Conservation (phyloP, 1,140 invertebrate genomes). For the Myzus persicae region DNA sequence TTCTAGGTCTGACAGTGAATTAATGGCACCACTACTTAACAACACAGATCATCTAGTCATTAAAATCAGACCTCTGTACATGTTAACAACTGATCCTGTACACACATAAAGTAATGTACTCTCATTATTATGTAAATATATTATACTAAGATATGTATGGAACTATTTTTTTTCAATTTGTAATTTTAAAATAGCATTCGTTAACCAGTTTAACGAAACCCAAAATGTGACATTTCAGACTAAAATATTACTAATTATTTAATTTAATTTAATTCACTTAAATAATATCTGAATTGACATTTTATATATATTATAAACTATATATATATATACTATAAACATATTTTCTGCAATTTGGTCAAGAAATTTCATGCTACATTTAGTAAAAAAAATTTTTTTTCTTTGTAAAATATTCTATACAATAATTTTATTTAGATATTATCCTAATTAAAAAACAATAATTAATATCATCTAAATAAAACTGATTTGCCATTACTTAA, state of each 20-base stretch:
- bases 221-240: constrained; percentile 42
- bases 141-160: background rate
- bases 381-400: constrained; percentile 6
- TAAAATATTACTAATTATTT: background rate
- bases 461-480: background rate
- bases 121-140: constrained; percentile 42
- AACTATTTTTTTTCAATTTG: constrained; percentile 21
- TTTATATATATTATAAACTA: background rate
- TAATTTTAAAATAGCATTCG: constrained; percentile 44
- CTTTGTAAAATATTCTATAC: constrained; percentile 2
- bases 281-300: background rate
- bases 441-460: background rate
- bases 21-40: constrained; percentile 55
- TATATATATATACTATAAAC: background rate
- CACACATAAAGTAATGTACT: constrained; percentile 32
- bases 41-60: constrained; percentile 50
- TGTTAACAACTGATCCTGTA: constrained; percentile 25
- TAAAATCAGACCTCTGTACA: constrained; percentile 56
- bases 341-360: constrained; percentile 10
- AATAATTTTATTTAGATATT: background rate
- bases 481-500: constrained; percentile 27
- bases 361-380: background rate
- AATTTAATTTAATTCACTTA: constrained; percentile 3
- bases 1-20: constrained; percentile 40
- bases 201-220: constrained; percentile 1